These are phyloP conservation scores for Tenodera sinensis DNA, from an alignment of 2,888 invertebrate species.

Conservation along the genomic window DNA sequence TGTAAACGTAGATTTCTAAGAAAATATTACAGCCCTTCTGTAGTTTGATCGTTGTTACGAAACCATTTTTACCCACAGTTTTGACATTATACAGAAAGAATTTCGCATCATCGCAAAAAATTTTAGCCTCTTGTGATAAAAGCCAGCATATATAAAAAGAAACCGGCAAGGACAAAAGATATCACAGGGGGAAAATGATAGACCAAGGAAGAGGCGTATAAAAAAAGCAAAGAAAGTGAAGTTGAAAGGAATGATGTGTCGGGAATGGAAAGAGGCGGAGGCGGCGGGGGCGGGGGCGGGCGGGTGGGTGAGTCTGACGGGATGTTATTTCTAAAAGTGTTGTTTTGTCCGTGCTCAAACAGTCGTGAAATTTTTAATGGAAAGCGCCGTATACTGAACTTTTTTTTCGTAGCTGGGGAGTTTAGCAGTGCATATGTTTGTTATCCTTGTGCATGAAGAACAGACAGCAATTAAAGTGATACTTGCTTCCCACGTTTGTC, in stretches of 20 bases:
- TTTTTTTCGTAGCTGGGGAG: not conserved
- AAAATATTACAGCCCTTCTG: too few species aligned
- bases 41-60: too few species aligned
- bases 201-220: not conserved
- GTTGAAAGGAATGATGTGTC: not conserved
- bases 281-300: too few species aligned
- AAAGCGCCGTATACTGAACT: not conserved
- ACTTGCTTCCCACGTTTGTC: not conserved
- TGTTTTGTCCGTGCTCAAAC: conserved; percentile 9
- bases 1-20: too few species aligned
- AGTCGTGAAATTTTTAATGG: conserved; percentile 12
- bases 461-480: not conserved
- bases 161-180: not conserved
- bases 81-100: not conserved
- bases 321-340: not conserved
- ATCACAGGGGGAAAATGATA: not conserved
- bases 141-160: not conserved
- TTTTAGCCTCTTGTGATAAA: not conserved
- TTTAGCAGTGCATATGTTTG: not conserved
- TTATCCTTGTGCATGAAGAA: not conserved
- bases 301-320: not conserved
- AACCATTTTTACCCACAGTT: not conserved
- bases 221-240: not conserved
- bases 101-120: not conserved
- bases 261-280: not conserved